Percentiles rank a stretch among this genome's conserved stretches.
Conservation (phyloP, 2,113 vertebrate species). For the Cardinalis cardinalis region DNA sequence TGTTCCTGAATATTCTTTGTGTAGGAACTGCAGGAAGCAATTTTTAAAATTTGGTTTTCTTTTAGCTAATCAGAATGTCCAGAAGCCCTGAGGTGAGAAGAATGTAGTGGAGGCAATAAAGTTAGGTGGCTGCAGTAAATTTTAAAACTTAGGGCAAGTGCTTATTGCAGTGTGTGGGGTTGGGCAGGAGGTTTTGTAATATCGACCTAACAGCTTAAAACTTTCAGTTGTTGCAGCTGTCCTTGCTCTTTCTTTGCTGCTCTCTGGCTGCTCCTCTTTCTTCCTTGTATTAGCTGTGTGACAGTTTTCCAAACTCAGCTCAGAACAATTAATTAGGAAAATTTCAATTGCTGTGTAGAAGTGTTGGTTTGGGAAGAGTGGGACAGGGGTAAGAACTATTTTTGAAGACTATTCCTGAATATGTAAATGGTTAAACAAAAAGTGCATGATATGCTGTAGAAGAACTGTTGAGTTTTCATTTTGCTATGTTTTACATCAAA, state of each 20-base stretch:
- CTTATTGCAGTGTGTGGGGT: background rate
- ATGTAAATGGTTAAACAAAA: background rate
- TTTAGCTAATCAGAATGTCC: background rate
- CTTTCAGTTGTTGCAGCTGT: background rate
- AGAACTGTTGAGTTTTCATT: background rate
- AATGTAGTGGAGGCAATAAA: accelerated
- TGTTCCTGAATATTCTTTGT: background rate
- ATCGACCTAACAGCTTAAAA: background rate
- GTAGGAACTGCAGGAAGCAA: background rate
- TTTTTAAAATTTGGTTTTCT: background rate
- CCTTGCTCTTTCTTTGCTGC: background rate
- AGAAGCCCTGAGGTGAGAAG: background rate
- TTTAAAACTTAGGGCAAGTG: background rate
- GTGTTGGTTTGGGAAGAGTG: background rate
- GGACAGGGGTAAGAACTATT: background rate
- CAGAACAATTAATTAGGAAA: background rate
- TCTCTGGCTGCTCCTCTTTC: background rate
- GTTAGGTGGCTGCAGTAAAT: background rate
- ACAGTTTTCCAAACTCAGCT: background rate
- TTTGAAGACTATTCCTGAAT: background rate
- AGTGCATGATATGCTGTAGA: background rate
- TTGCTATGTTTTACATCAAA: conserved; percentile 24
- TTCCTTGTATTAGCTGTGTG: background rate
- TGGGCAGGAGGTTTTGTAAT: background rate
- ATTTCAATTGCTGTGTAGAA: background rate